These are phyloP conservation scores for Lasiurus cinereus DNA, from an alignment of 2,113 vertebrate species.

Conservation along the genomic window DNA sequence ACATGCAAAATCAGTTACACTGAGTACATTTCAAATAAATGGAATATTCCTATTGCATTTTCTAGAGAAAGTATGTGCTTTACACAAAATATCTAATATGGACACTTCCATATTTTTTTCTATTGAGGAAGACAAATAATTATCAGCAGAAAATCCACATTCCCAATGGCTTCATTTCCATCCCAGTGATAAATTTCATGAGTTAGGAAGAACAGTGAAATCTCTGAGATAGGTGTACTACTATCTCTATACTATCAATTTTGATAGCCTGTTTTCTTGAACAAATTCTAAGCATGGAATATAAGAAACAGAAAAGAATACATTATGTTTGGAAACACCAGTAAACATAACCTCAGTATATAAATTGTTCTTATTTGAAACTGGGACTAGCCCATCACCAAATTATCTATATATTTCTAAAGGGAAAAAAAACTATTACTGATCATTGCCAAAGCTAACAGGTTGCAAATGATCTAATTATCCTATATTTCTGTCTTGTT, in stretches of 20 bases:
- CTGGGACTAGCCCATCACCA: not conserved
- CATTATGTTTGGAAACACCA: not conserved
- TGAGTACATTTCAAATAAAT: not conserved
- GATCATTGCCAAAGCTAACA: not conserved
- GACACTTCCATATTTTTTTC: not conserved
- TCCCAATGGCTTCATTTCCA: not conserved
- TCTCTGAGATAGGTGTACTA: not conserved
- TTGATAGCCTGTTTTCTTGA: not conserved
- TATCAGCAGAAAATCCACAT: not conserved
- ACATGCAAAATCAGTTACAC: not conserved
- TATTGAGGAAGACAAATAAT: not conserved
- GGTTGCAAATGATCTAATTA: not conserved
- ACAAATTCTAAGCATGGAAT: not conserved
- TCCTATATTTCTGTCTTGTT: conserved; percentile 18
- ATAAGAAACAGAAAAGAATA: not conserved
- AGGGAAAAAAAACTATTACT: not conserved
- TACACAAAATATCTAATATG: not conserved
- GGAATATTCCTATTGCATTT: not conserved
- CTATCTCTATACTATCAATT: not conserved
- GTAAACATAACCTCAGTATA: not conserved
- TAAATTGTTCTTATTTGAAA: conserved; percentile 31
- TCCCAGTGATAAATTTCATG: not conserved
- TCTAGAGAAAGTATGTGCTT: not conserved
- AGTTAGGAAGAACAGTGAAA: not conserved
- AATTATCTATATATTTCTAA: conserved; percentile 44